Evolutionary conservation across 2,888 invertebrate species (phyloP).

Genomic region (Crocallis elinguaria): DNA sequence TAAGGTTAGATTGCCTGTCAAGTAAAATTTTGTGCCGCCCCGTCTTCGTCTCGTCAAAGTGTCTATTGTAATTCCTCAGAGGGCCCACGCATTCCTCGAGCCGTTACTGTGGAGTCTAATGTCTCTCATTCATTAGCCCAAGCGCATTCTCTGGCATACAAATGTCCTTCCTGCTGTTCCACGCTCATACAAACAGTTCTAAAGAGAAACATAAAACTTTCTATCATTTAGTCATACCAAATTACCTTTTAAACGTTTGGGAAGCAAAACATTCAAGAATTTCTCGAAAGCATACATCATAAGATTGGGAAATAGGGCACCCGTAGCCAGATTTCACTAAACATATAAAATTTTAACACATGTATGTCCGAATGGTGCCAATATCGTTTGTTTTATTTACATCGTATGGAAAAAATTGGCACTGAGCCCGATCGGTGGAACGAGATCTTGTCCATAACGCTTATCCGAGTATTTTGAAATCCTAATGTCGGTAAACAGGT

Average conservation of each 20-base stretch:
- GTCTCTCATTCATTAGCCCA: constrained; percentile 67
- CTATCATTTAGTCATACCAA: constrained; percentile 43
- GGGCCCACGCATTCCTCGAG: constrained; percentile 60
- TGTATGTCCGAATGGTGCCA: constrained; percentile 57
- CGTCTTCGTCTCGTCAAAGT: constrained; percentile 42
- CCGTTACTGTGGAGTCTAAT: constrained; percentile 56
- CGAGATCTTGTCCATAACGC: constrained; percentile 52
- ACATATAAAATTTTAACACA: constrained; percentile 56
- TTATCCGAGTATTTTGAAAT: constrained; percentile 57
- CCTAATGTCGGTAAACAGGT: constrained; percentile 59
- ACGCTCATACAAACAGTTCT: constrained; percentile 24
- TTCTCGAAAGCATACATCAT: constrained; percentile 31
- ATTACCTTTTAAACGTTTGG: constrained; percentile 4
- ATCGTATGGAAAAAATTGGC: constrained; percentile 74
- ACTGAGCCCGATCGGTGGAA: constrained; percentile 57
- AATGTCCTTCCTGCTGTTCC: constrained; percentile 56
- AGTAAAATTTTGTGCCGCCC: constrained; percentile 26
- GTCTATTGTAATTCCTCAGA: constrained; percentile 55
- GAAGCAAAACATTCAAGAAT: constrained; percentile 20
- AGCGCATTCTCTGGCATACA: constrained; percentile 70
- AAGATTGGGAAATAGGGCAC: constrained; percentile 38
- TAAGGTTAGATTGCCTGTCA: constrained; percentile 16
- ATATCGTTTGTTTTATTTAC: constrained; percentile 72
- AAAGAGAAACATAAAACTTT: constrained; percentile 50
- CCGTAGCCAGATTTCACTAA: constrained; percentile 44